These are phyloP conservation scores for Sebastes jordani DNA, from an alignment of 2,797 vertebrate genomes.

Conservation along the genomic window DNA sequence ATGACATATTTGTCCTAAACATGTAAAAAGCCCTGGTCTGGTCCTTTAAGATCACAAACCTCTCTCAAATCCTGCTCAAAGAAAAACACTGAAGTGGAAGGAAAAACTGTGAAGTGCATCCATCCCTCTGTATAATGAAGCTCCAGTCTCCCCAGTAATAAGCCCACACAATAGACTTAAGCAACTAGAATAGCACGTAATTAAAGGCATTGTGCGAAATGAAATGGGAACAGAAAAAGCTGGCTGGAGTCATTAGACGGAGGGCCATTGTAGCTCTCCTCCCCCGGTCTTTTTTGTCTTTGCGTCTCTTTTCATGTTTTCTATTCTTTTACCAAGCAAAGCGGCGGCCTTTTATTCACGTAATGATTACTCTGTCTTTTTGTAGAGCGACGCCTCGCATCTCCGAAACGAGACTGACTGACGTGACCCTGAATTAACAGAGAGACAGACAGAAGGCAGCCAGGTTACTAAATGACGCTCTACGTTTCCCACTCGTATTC, in stretches of 20 bases:
- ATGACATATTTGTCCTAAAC: background rate
- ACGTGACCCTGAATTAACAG: constrained; percentile 69
- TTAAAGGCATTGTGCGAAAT: constrained; percentile 69
- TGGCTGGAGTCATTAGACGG: constrained; percentile 56
- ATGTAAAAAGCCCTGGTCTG: accelerated
- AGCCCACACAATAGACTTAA: constrained; percentile 48
- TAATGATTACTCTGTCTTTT: constrained; percentile 62
- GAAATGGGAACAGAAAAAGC: constrained; percentile 47
- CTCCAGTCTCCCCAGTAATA: constrained; percentile 21
- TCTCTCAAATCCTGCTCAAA: background rate
- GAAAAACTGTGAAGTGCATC: constrained; percentile 8
- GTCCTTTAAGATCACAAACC: background rate
- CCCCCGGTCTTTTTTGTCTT: constrained; percentile 53
- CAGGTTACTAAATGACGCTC: constrained; percentile 23
- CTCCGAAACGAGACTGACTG: constrained; percentile 46
- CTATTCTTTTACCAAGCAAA: constrained; percentile 49
- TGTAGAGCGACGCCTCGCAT: constrained; percentile 35
- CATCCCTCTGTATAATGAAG: constrained; percentile 18
- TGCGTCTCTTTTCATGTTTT: constrained; percentile 55
- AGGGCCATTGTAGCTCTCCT: constrained; percentile 41
- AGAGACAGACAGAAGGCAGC: constrained; percentile 23
- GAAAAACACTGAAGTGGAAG: background rate
- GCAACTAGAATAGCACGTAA: constrained; percentile 49
- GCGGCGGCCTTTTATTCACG: constrained; percentile 45
- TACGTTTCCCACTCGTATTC: constrained; percentile 12